Evolutionary conservation across 1,140 invertebrate genomes (phyloP), one percentile per base, ranked within the genome.

Genomic region (Platyscapa corneri): DNA sequence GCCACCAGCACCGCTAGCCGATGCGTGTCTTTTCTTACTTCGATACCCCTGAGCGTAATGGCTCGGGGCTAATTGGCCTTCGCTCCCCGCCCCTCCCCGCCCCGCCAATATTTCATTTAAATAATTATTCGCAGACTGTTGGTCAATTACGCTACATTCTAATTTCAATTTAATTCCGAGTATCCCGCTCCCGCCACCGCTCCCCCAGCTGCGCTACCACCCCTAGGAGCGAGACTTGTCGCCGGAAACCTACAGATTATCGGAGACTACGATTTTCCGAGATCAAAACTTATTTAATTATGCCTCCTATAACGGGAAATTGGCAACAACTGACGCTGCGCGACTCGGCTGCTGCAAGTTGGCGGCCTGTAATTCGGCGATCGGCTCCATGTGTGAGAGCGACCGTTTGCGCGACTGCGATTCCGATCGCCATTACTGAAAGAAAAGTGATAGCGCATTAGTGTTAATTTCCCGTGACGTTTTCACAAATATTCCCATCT

Each of bases 21-120:
- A 72, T 42, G 53, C 76, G 76, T 60, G 76, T 78, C 76, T 78
- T 78, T 77, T 78, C 76, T 78, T 78, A 78, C 32, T 60, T 78
- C 76, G 32, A 78, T 76, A 53, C 37, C 75, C 75, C 42, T 46
- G 6, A 76, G 46, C 75, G n/a, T n/a, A 49, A 53, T 76, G 30
- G 46, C 75, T 76, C 75, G 30, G 42, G 42, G 14, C 75, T 76
- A 53, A 76, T 76, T 76, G 75, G 46, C 23, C 53, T 53, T 53
- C 46, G 34, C 46, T 32, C 72, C 30, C 39, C 12, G 1, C 3
- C 46, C 1, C 37, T 60, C 56, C 27, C 46, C 75, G 6, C 12
- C 72, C 67, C 0, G 1, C 12, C 12, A 27, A 74, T 42, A 74
- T 74, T 74, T 74, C 70, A 74, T 74, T 74, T 42, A 74, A 74